These are phyloP conservation scores for Gouania willdenowi DNA, from an alignment of 2,797 vertebrate genomes.

Conservation along the genomic window DNA sequence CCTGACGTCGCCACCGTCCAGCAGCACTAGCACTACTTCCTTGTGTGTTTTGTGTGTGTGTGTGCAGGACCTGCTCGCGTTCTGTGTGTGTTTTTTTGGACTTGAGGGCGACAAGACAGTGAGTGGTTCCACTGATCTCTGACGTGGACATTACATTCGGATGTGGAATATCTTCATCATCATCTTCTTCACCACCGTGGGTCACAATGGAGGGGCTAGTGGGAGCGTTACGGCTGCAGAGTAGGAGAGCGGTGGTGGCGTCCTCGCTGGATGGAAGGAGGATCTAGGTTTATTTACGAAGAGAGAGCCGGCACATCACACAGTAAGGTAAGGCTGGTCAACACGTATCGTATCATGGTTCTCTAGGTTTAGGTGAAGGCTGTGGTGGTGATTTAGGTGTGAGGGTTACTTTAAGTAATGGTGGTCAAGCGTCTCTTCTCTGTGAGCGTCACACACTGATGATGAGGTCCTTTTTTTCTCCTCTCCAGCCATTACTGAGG, in stretches of 20 bases:
- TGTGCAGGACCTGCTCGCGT: conserved; percentile 3
- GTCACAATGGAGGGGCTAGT: conserved; percentile 30
- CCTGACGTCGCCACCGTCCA: too few species aligned
- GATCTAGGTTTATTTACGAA: conserved; percentile 16
- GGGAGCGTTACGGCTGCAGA: conserved; percentile 41
- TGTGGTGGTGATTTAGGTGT: not conserved
- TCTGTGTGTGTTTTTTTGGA: conserved; percentile 29
- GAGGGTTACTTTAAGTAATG: conserved; percentile 41
- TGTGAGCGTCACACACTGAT: conserved; percentile 48
- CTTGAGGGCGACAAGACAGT: too few species aligned
- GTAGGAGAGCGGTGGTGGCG: conserved; percentile 20
- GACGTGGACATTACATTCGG: conserved; percentile 6
- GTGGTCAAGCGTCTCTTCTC: conserved; percentile 41
- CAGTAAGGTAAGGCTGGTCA: too few species aligned
- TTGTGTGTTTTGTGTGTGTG: not conserved
- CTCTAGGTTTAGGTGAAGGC: not conserved
- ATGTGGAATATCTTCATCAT: conserved; percentile 23
- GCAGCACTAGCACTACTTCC: not conserved
- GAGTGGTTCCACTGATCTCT: too few species aligned
- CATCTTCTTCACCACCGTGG: too few species aligned
- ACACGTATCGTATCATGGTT: not conserved
- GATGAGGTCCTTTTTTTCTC: conserved; percentile 57
- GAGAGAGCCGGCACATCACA: not conserved
- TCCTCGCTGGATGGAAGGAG: conserved; percentile 26
- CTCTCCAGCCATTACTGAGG: conserved; percentile 66